Conservation (phyloP, 2,888 invertebrate genomes). For the Ichneumon xanthorius region DNA sequence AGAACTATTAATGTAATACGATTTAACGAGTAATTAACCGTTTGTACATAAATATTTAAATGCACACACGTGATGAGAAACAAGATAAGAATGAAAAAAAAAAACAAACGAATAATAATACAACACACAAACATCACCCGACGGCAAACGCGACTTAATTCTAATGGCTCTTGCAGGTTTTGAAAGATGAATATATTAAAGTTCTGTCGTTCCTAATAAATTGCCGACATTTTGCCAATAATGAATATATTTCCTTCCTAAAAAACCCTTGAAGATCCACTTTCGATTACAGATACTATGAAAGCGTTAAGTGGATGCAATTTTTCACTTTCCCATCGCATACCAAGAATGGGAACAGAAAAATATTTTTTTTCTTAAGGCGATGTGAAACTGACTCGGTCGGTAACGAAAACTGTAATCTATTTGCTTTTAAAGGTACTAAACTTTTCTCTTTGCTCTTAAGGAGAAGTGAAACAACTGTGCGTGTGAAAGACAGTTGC, state of each 20-base stretch:
- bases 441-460: too few relatives aligned
- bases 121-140: conserved; percentile 68
- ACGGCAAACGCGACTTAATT: conserved; percentile 84
- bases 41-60: conserved; percentile 84
- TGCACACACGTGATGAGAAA: conserved; percentile 74
- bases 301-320: not conserved
- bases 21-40: conserved; percentile 81
- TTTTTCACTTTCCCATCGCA: not conserved
- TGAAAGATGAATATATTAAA: conserved; percentile 73
- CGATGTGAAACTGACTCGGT: not conserved
- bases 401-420: not conserved
- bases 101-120: conserved; percentile 43
- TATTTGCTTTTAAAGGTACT: too few relatives aligned
- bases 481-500: too few relatives aligned
- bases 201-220: conserved; percentile 80
- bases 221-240: conserved; percentile 80
- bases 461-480: too few relatives aligned
- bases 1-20: conserved; percentile 83
- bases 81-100: conserved; percentile 36
- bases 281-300: conserved; percentile 32
- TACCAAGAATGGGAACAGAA: not conserved
- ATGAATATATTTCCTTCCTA: conserved; percentile 72
- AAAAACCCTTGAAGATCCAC: conserved; percentile 22
- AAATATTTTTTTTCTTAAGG: not conserved
- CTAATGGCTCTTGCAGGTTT: conserved; percentile 73